These are phyloP conservation scores for Lutraria rhynchaena DNA, from an alignment of 1,140 invertebrate species.

Conservation along the genomic window DNA sequence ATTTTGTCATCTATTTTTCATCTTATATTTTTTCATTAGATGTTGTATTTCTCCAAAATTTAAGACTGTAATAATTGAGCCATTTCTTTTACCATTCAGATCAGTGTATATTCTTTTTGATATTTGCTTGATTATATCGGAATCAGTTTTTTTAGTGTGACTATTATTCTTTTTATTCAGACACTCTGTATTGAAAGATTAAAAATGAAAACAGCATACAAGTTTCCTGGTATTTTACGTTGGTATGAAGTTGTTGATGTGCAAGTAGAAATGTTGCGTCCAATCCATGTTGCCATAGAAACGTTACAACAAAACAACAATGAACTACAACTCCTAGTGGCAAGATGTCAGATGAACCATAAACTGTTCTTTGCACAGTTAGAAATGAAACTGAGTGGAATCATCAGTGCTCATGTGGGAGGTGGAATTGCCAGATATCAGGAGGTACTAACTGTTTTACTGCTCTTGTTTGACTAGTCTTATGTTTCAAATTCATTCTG, in stretches of 20 bases:
- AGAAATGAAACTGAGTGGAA: constrained; percentile 90
- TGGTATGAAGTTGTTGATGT: constrained; percentile 77
- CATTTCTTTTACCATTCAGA: too few species aligned
- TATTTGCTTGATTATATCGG: background rate
- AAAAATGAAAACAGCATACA: constrained; percentile 72
- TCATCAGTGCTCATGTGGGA: constrained; percentile 76
- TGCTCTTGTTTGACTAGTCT: too few species aligned
- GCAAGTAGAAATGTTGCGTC: constrained; percentile 65
- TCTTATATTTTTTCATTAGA: too few species aligned
- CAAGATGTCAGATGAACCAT: constrained; percentile 58
- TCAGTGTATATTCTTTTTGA: background rate
- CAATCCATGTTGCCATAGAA: constrained; percentile 76
- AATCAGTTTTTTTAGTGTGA: too few species aligned
- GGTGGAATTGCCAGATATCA: constrained; percentile 79
- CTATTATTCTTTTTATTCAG: too few species aligned
- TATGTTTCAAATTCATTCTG: too few species aligned
- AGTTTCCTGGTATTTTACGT: constrained; percentile 78
- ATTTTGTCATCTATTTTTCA: too few species aligned
- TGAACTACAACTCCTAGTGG: constrained; percentile 68
- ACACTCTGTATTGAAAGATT: constrained; percentile 77
- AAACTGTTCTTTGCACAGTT: constrained; percentile 74
- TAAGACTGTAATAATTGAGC: too few species aligned
- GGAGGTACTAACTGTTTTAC: too few species aligned
- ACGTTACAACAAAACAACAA: constrained; percentile 70
- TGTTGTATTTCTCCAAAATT: too few species aligned